phyloP scores from a whole-genome alignment of 2,888 invertebrate species.

The Nephrocerus scutellatus region DNA sequence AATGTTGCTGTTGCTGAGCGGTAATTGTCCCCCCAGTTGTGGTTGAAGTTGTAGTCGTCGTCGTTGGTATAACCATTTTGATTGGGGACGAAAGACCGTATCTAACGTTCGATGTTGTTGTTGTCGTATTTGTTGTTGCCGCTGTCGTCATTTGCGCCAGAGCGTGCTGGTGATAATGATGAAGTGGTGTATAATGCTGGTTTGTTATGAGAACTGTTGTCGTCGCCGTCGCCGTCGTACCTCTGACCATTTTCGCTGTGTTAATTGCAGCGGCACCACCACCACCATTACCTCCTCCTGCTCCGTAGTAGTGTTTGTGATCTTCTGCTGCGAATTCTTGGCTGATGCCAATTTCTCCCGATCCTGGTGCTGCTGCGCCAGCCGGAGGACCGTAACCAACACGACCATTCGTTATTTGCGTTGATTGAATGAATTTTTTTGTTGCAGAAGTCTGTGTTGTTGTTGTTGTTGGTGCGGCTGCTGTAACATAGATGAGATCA shows the following conservation, averaged over 20 bases:
- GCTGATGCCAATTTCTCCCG: slow-evolving; percentile 2
- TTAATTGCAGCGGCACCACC: slow-evolving; percentile 30
- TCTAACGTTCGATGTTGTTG: slow-evolving; percentile 16
- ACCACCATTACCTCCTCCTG: slow-evolving; percentile 39
- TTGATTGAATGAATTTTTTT: background rate
- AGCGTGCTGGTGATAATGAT: too few species aligned
- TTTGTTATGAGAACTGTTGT: slow-evolving; percentile 32
- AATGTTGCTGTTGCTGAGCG: slow-evolving; percentile 49
- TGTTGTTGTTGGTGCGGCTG: slow-evolving; percentile 34
- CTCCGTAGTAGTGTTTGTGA: too few species aligned
- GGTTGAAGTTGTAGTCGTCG: slow-evolving; percentile 55
- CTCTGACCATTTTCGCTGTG: slow-evolving; percentile 35
- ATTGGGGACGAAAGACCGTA: slow-evolving; percentile 35
- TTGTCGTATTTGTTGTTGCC: slow-evolving; percentile 27
- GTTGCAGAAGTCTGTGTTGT: slow-evolving; percentile 14
- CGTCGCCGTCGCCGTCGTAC: slow-evolving; percentile 29
- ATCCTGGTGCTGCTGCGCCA: background rate
- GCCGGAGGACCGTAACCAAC: slow-evolving; percentile 9
- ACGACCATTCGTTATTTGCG: slow-evolving; percentile 21
- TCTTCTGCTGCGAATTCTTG: slow-evolving; percentile 20
- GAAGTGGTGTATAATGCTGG: too few species aligned
- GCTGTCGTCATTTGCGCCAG: too few species aligned
- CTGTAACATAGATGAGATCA: too few species aligned
- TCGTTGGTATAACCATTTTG: slow-evolving; percentile 48
- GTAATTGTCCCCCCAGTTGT: slow-evolving; percentile 36